Evolutionary conservation across 2,888 invertebrate genomes (phyloP).

Genomic region (Pristionchus japonicus): DNA sequence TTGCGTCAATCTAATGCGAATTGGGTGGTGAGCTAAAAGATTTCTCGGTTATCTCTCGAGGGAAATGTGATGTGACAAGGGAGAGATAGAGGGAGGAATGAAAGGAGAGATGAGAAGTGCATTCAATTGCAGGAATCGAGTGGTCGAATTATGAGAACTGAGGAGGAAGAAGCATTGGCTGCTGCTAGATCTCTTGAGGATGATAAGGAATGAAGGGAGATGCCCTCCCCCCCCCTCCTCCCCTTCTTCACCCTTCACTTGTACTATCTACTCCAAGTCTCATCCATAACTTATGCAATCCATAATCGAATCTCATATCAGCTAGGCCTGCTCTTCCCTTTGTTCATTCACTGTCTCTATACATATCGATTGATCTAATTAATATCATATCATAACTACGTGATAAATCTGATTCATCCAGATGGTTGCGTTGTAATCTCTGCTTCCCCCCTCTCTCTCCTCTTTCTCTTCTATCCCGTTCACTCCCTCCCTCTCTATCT

Average conservation of each 20-base stretch:
- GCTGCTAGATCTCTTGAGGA: slow-evolving; percentile 52
- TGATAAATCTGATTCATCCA: neutral
- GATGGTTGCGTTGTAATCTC: neutral
- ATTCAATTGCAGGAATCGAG: neutral
- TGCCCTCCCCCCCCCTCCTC: neutral
- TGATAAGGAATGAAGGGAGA: slow-evolving; percentile 26
- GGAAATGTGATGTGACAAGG: neutral
- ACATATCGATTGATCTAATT: slow-evolving; percentile 1
- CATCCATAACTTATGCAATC: slow-evolving; percentile 5
- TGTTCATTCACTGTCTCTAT: neutral
- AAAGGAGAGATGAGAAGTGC: neutral
- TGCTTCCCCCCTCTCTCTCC: neutral
- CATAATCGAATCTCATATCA: slow-evolving; percentile 41
- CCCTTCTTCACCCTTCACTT: too few species aligned
- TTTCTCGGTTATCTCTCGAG: neutral
- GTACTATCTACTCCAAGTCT: neutral
- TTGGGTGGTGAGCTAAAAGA: neutral
- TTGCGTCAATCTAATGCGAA: neutral
- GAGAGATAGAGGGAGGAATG: slow-evolving; percentile 9
- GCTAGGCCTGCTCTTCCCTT: slow-evolving; percentile 1
- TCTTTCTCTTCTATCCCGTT: neutral
- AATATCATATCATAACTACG: neutral
- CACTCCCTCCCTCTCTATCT: neutral
- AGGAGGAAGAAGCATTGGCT: slow-evolving; percentile 53
- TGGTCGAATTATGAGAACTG: slow-evolving; percentile 44